Evolutionary conservation across 2,113 vertebrate genomes (phyloP), one percentile per base, ranked within the genome.

Genomic region (Cyprinodon tularosa): DNA sequence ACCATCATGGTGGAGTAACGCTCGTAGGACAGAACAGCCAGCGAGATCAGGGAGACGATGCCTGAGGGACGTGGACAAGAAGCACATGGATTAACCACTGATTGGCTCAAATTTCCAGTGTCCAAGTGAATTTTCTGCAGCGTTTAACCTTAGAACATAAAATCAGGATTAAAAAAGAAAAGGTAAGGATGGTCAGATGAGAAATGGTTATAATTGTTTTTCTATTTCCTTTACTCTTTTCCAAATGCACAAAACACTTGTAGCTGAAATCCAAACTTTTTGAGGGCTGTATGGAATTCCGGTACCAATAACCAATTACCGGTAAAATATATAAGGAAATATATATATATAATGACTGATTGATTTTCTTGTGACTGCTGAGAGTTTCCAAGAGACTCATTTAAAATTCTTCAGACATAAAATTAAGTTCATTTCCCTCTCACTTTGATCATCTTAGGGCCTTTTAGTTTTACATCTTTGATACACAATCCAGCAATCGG

Each of bases 1-100:
- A 82, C 62, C 20, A 91, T 93, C 93, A 96, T 94, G 76, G 95
- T 95, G 87, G 87, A 91, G 89, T 93, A 95, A 12, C 93, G 91
- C 85, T 96, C 94, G 0, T 95, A 96, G 1, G 95, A 96, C 38
- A 96, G 91, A n/a, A 95, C 92, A 1, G 95, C 94, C 89, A 96
- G 80, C 0, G 94, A 95, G 60, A 95, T 91, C 39, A 96, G 91
- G 0, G 94, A 96, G 64, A 95, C 93, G 0, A 94, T 94, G 37
- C 95, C 96, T 96, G 87, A 3, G 57, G 62, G 40, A 29, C 4
- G 17, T 20, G 20, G 50, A 61, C 36, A 7, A 48, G 62, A 66
- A 9, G 22, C 17, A 1, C 17, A 20, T n/a, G 44, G 9, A 45
- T 2, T 45, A 45, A 45, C 44, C 29, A 29, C 29, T 29, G 29